Base-by-base conservation (phyloP, 2,888 invertebrate species). In the Odontomyia ornata region DNA sequence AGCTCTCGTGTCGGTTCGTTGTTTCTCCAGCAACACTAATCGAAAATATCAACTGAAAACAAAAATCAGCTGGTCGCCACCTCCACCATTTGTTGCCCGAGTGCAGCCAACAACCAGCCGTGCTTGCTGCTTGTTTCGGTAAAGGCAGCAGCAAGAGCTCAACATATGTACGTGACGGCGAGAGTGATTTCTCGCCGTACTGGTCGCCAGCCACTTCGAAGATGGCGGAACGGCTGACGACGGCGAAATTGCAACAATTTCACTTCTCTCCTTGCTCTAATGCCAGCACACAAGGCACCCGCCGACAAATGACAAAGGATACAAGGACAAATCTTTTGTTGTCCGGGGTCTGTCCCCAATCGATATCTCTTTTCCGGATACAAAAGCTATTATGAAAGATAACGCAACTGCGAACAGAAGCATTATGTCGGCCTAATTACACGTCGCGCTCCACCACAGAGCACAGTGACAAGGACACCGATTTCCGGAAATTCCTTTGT, bases 1-100 rank as follows among this genome's bases (percentile, higher is more conserved):
- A 36, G 9, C 9, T 36, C 9, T 9, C 36, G 9, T 9, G 9
- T 5, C 9, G 9, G 3, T 36, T 36, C 36, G 9, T 9, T 36
- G 36, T 36, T 36, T 36, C 36, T 36, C 5, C 36, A 36, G 36
- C n/a, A 9, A 4, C 52, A 52, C 52, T 52, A 9, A 52, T 52
- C 52, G 4, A 52, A 18, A 75, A 36, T 43, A 25, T 21, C n/a
- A 75, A 30, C 25, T 23, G 69, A 69, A 69, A 69, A 69, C 69
- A 69, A 69, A 65, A 69, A 69, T 69, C 69, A 69, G 69, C 69
- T 69, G 69, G 69, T 25, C 25, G n/a, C 69, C 69, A 47, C 46
- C 23, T 47, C 46, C 69, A 47, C 47, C 23, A 69, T 69, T 69
- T 69, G 69, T 69, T 67, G 46, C 46, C 30, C 43, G 25, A 30